Evolutionary conservation across 2,888 invertebrate genomes (phyloP).

Genomic region (Tubulanus polymorphus): DNA sequence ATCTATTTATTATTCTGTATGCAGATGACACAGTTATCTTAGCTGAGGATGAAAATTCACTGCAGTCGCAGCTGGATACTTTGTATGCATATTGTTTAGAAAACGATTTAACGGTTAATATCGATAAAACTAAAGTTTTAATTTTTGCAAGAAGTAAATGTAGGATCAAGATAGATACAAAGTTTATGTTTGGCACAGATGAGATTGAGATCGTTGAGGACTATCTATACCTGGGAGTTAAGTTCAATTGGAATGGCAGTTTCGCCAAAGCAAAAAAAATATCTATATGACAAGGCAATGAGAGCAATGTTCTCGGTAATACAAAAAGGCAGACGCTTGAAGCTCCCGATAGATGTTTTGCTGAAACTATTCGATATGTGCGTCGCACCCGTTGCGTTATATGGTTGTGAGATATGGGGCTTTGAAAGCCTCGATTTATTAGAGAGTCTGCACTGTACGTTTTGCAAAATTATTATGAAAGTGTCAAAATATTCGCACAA

Average conservation of each 20-base stretch:
- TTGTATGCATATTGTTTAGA: constrained; percentile 8
- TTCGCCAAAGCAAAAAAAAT: constrained; percentile 4
- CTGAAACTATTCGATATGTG: constrained; percentile 6
- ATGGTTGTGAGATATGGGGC: constrained; percentile 9
- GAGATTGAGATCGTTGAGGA: background rate
- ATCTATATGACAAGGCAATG: background rate
- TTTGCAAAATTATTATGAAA: background rate
- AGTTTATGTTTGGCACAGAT: background rate
- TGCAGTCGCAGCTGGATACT: constrained; percentile 7
- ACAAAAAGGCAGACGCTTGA: background rate
- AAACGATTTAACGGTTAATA: constrained; percentile 14
- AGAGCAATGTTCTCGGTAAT: constrained; percentile 6
- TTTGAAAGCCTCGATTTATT: background rate
- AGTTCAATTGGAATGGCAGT: constrained; percentile 2
- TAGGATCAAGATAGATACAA: background rate
- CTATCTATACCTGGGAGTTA: constrained; percentile 4
- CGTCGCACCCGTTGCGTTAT: background rate
- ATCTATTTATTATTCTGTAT: constrained; percentile 10
- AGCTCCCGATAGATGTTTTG: constrained; percentile 1
- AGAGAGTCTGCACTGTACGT: constrained; percentile 1
- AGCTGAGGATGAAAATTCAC: constrained; percentile 4
- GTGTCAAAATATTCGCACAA: background rate
- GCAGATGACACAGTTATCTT: constrained; percentile 17
- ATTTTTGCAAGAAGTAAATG: constrained; percentile 12
- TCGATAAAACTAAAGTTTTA: constrained; percentile 12